Base-by-base conservation (phyloP, 2,888 invertebrate species). In the Ceratothoa steindachneri region DNA sequence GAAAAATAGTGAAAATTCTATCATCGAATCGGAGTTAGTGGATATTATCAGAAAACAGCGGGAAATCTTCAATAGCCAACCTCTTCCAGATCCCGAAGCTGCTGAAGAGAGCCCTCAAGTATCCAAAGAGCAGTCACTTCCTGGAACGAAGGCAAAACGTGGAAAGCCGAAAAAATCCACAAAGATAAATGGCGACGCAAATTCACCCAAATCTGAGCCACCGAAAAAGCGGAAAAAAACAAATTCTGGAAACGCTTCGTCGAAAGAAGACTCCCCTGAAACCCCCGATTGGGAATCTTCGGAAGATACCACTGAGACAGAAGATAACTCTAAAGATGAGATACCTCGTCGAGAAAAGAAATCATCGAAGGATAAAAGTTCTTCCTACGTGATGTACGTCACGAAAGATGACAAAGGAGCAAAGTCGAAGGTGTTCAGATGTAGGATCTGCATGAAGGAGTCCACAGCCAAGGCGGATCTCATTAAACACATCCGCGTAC, bases 401-500 rank as follows among this genome's bases (percentile, higher is more conserved):
- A 24, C 60, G 22, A 60, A 60, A 60, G 60, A 60, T 60, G 22
- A 55, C 19, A 4, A 60, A 24, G 60, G 60, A 5, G n/a, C 28
- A 1, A 75, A 73, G 4, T 30, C 29, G n/a, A 72, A 70, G 30
- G 52, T 66, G n/a, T 75, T 75, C 29, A 73, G 73, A 60, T 75
- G 75, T 51, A 67, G 60, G 9, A 72, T 72, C n/a, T 75, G 75
- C 51, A 72, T 72, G 15, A 75, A 72, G 31, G 30, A 65, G 29
- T 52, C 75, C 19, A 66, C 72, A 22, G 75, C 75, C 41, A 75
- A 75, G 67, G 72, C 73, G 3, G 80, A 80, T 60, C 69, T 80
- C 15, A 66, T 77, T 22, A 80, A 80, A 41, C 77, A 77, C 74
- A 69, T 77, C 2, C 80, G 80, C 52, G 75, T 77, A 29, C 80